Base-by-base conservation (phyloP, 2,113 vertebrate species). In the Bufo gargarizans region DNA sequence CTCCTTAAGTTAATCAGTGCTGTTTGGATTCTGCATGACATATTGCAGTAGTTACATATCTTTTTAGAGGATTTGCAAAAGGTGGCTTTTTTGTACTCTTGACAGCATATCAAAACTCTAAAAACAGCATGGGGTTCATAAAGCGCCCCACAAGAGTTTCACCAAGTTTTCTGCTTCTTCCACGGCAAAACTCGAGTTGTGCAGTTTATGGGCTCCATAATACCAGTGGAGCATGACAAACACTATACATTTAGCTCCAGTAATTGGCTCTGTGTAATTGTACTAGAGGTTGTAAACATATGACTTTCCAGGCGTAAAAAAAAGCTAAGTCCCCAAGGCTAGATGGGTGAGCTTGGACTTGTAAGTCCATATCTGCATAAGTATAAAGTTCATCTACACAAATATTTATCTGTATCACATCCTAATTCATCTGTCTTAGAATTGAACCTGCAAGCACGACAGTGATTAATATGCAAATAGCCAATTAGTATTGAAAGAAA, bases 401-500 rank as follows among this genome's bases (percentile, higher is more conserved):
- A 71, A 43, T 12, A 45, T 78, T 47, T 56, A 79, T 69, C 63
- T 47, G 50, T 45, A 53, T 67, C 49, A 80, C 71, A 58, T 58
- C 16, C 22, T 47, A 43, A 81, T 80, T 50, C n/a, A 71, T 80
- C 50, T 47, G 69, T 65, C 20, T 78, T 33, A 53, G 59, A 86
- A 65, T 71, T 55, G 13, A 80, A 79, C 77, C 63, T 71, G 49
- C 50, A 69, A 87, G 63, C 77, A 58, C 8, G 49, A 61, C n/a
- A 59, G 59, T n/a, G 50, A 87, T 87, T 87, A 87, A 71, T 63
- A 87, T 87, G 86, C 77, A 87, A 87, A 87, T 69, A 71, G 77
- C 86, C 86, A 80, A 87, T 87, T 87, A 87, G 86, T 87, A 87
- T 81, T 78, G 80, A 71, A 80, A 80, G 77, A 56, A 80, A 58